A percentile compares a stretch with the other conserved stretches of the same genome.
Conservation (phyloP, 2,888 invertebrate species). For the Melieria picta region DNA sequence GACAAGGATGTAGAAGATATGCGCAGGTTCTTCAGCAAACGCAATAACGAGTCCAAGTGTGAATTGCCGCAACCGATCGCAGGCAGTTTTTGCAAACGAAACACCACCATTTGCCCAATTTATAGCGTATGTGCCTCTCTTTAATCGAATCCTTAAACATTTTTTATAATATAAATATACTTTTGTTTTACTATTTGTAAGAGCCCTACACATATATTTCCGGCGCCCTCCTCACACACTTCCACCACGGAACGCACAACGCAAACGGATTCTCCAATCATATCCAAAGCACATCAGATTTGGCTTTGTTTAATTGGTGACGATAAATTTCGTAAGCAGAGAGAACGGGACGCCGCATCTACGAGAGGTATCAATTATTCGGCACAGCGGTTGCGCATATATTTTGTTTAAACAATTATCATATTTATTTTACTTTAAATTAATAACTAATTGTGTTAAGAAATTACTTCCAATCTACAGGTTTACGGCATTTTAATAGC, state of each 20-base stretch:
- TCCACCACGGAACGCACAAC: conserved; percentile 84
- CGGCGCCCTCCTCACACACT: conserved; percentile 62
- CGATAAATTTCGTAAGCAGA: conserved; percentile 78
- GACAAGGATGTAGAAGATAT: conserved; percentile 37
- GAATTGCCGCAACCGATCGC: conserved; percentile 57
- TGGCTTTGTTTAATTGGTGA: conserved; percentile 84
- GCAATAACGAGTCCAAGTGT: conserved; percentile 48
- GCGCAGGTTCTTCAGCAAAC: conserved; percentile 41
- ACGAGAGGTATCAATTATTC: conserved; percentile 44
- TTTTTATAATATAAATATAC: background rate
- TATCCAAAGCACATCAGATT: conserved; percentile 83
- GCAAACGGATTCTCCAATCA: conserved; percentile 78
- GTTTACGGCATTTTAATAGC: conserved; percentile 79
- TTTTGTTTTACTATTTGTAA: conserved; percentile 43
- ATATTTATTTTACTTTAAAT: background rate
- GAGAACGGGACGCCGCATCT: conserved; percentile 77
- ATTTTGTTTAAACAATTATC: no score
- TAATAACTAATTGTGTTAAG: no score
- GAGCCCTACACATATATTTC: conserved; percentile 66
- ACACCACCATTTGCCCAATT: conserved; percentile 73
- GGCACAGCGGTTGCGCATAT: background rate
- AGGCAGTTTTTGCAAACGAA: conserved; percentile 67
- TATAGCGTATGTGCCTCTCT: conserved; percentile 68
- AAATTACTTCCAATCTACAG: conserved; percentile 34
- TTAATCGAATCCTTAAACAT: background rate